Evolutionary conservation across 1,140 invertebrate species (phyloP).

Genomic region (Sinonovacula constricta): DNA sequence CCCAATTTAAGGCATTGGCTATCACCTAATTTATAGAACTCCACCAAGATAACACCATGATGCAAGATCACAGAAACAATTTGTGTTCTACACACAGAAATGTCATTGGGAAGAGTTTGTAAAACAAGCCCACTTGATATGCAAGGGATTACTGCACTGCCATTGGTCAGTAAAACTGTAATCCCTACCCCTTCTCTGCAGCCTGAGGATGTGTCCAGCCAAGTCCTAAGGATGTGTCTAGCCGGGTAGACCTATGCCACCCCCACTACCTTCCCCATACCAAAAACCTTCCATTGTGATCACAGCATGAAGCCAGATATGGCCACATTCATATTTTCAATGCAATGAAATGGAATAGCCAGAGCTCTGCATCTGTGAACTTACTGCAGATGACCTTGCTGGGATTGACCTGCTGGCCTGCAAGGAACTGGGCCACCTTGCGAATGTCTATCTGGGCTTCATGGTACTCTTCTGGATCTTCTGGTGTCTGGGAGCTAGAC

Average conservation of each 20-base stretch:
- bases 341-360: background rate
- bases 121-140: too few species aligned
- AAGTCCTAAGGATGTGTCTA: background rate
- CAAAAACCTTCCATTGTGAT: background rate
- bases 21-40: too few species aligned
- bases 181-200: too few species aligned
- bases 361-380: constrained; percentile 53
- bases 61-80: too few species aligned
- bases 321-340: background rate
- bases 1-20: too few species aligned
- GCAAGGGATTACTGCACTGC: too few species aligned
- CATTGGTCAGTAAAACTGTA: too few species aligned
- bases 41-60: too few species aligned
- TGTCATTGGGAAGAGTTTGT: too few species aligned
- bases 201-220: background rate
- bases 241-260: background rate
- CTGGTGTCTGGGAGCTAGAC: background rate
- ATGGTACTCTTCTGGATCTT: constrained; percentile 66
- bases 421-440: constrained; percentile 81
- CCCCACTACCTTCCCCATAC: background rate
- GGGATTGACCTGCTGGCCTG: constrained; percentile 82
- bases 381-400: constrained; percentile 81
- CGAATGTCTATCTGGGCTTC: constrained; percentile 81
- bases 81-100: too few species aligned
- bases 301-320: background rate